phyloP scores from a whole-genome alignment of 64 coral and sea anemone species.

The Astreopora myriophthalma region DNA sequence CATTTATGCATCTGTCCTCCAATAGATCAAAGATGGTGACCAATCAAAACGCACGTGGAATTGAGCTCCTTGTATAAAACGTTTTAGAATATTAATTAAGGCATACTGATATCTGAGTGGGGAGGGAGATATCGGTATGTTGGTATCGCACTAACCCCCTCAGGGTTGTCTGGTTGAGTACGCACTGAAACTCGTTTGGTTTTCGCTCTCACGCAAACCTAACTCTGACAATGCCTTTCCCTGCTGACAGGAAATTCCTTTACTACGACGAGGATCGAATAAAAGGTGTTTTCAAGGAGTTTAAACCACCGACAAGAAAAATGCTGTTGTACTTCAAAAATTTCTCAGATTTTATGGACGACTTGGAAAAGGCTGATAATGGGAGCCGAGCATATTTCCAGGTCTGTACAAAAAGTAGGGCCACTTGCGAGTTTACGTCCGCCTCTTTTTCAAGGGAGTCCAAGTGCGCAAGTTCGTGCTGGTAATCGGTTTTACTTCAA shows the following conservation, averaged over 20 bases:
- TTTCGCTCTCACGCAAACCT: too few relatives aligned
- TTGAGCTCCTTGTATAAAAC: too few relatives aligned
- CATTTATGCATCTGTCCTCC: too few relatives aligned
- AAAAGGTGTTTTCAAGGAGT: conserved; percentile 68
- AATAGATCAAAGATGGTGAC: too few relatives aligned
- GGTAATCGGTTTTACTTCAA: background rate
- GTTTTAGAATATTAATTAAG: too few relatives aligned
- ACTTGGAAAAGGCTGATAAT: conserved; percentile 77
- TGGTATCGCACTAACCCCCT: too few relatives aligned
- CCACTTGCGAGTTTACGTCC: background rate
- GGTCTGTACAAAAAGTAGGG: conserved; percentile 9
- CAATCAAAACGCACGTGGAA: too few relatives aligned
- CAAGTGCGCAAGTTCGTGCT: background rate
- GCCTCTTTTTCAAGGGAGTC: background rate
- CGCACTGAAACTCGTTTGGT: too few relatives aligned
- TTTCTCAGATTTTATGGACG: conserved; percentile 71
- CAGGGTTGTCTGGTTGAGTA: too few relatives aligned
- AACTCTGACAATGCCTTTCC: too few relatives aligned
- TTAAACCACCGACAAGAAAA: conserved; percentile 63
- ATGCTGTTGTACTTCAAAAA: conserved; percentile 79
- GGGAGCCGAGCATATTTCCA: conserved; percentile 93
- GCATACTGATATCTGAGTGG: too few relatives aligned
- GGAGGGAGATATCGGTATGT: too few relatives aligned
- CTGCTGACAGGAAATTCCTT: conserved; percentile 60
- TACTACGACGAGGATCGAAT: conserved; percentile 69